Evolutionary conservation across 2,797 vertebrate genomes (phyloP).

Genomic region (Falco columbarius): DNA sequence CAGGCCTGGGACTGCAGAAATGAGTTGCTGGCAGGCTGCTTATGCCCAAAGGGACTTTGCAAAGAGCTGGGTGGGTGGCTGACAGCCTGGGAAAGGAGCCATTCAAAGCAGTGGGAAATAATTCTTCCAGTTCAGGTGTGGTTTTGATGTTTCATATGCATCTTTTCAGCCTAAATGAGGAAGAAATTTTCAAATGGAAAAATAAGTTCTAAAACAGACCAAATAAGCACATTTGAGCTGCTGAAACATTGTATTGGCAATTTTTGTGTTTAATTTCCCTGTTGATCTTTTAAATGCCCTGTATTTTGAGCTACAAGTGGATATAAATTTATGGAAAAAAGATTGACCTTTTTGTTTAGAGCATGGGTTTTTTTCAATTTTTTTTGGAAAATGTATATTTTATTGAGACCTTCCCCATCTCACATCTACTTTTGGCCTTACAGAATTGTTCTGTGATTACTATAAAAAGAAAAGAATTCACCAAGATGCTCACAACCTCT

Average conservation of each 20-base stretch:
- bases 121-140: constrained; percentile 23
- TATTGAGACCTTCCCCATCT: neutral
- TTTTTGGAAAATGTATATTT: neutral
- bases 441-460: neutral
- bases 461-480: neutral
- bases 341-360: neutral
- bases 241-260: neutral
- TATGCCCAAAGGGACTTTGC: neutral
- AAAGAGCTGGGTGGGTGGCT: neutral
- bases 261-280: neutral
- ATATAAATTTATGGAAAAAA: neutral
- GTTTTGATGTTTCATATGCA: neutral
- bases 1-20: neutral
- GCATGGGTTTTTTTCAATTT: neutral
- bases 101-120: neutral
- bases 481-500: neutral
- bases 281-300: neutral
- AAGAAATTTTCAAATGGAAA: neutral
- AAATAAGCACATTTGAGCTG: neutral
- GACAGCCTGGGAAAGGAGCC: constrained; percentile 21
- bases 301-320: neutral
- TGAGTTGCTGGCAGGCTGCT: neutral
- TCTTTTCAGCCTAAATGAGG: neutral
- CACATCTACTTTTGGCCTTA: neutral
- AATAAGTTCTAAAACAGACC: neutral